phyloP scores from a whole-genome alignment of 2,113 vertebrate species.

The Chrysemys picta region DNA sequence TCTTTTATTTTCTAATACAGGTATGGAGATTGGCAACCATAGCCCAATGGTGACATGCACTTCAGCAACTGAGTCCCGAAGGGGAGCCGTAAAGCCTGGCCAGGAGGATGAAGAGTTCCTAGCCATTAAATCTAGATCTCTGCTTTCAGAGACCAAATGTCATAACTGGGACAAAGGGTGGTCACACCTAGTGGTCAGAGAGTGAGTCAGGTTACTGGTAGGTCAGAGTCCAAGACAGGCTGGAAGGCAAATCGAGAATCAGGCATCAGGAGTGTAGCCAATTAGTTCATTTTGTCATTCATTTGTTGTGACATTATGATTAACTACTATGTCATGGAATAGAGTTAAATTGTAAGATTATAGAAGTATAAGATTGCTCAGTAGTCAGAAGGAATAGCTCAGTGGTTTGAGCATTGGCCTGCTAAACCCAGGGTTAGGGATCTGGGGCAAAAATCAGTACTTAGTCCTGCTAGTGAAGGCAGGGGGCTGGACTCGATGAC shows the following conservation, averaged over 20 bases:
- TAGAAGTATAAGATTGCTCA: too few relatives aligned
- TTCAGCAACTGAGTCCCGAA: background rate
- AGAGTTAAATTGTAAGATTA: too few relatives aligned
- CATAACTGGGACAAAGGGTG: background rate
- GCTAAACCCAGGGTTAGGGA: too few relatives aligned
- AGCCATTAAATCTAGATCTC: background rate
- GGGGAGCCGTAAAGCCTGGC: background rate
- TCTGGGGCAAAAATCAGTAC: too few relatives aligned
- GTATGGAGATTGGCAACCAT: background rate
- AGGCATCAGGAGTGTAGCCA: background rate
- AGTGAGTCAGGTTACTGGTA: background rate
- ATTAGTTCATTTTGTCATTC: too few relatives aligned
- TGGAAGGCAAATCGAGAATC: background rate
- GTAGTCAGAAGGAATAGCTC: too few relatives aligned
- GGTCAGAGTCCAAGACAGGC: background rate
- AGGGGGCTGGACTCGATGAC: too few relatives aligned
- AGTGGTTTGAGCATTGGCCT: too few relatives aligned
- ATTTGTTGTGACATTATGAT: too few relatives aligned
- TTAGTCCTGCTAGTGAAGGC: too few relatives aligned
- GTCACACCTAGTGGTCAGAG: too few relatives aligned
- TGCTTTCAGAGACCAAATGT: background rate
- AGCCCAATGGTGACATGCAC: background rate
- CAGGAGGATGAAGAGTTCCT: background rate
- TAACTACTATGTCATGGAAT: too few relatives aligned
- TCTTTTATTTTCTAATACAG: accelerated